These are phyloP conservation scores for Alsophila aescularia DNA, from an alignment of 2,888 invertebrate species.

Conservation along the genomic window DNA sequence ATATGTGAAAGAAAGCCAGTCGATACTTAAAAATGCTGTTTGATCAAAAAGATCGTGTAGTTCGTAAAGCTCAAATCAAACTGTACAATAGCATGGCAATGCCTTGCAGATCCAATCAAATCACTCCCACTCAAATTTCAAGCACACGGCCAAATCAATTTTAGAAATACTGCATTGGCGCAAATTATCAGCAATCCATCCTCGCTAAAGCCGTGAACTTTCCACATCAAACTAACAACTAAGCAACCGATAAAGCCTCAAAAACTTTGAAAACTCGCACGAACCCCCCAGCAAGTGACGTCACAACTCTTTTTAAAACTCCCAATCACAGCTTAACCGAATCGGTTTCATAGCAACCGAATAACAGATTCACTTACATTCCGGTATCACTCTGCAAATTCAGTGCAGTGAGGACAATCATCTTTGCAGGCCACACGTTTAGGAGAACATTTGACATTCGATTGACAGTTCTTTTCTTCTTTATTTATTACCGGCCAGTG, in stretches of 20 bases:
- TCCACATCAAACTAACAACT: slow-evolving; percentile 11
- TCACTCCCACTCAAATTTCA: too few species aligned
- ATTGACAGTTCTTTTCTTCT: slow-evolving; percentile 20
- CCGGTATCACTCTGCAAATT: not conserved
- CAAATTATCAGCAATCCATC: slow-evolving; percentile 15
- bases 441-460: not conserved
- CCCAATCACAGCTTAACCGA: slow-evolving; percentile 18
- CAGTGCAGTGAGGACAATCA: slow-evolving; percentile 10
- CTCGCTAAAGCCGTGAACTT: slow-evolving; percentile 27
- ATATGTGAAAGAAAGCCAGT: too few species aligned
- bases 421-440: slow-evolving; percentile 7
- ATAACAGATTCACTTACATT: slow-evolving; percentile 56
- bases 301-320: slow-evolving; percentile 23
- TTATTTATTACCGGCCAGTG: slow-evolving; percentile 16
- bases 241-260: not conserved
- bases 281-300: slow-evolving; percentile 24
- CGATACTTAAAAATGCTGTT: too few species aligned
- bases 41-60: too few species aligned
- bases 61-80: too few species aligned
- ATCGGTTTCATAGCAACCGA: slow-evolving; percentile 61
- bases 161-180: slow-evolving; percentile 19
- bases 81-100: too few species aligned
- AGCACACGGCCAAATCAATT: too few species aligned
- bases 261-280: slow-evolving; percentile 14
- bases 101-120: too few species aligned